Conservation (phyloP, 2,113 vertebrate species). For the Erythrolamprus reginae region DNA sequence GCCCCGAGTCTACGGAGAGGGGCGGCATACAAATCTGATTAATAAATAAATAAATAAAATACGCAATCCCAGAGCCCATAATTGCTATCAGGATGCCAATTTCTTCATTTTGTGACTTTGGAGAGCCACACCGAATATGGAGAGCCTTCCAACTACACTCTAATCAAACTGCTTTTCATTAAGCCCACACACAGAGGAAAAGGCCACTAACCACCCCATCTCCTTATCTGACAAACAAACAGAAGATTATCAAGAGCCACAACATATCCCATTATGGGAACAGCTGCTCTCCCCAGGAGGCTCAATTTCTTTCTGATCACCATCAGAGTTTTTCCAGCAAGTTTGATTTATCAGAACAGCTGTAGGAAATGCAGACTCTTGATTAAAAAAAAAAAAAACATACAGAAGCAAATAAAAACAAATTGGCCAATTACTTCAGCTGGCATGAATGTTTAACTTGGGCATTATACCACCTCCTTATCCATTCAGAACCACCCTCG, state of each 20-base stretch:
- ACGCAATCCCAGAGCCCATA: background rate
- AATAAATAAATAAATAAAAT: too few species aligned
- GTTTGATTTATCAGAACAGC: constrained; percentile 40
- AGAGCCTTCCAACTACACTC: background rate
- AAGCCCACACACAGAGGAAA: background rate
- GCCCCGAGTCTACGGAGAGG: too few species aligned
- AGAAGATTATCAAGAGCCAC: constrained; percentile 3
- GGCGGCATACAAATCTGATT: too few species aligned
- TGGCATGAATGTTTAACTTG: constrained; percentile 11
- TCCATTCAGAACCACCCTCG: background rate
- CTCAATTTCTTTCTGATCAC: background rate
- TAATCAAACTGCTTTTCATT: background rate
- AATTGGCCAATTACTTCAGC: constrained; percentile 4
- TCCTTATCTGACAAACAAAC: background rate
- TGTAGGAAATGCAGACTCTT: constrained; percentile 24
- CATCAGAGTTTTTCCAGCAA: constrained; percentile 34
- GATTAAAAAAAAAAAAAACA: background rate
- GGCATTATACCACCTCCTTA: background rate
- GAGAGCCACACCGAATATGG: background rate
- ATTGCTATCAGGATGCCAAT: background rate
- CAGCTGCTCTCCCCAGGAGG: constrained; percentile 18
- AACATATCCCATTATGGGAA: background rate
- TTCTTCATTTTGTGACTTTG: accelerated
- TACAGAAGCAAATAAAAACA: constrained; percentile 27
- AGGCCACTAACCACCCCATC: background rate